phyloP scores from a whole-genome alignment of 2,888 invertebrate genomes.

The Amphimallon solstitiale region DNA sequence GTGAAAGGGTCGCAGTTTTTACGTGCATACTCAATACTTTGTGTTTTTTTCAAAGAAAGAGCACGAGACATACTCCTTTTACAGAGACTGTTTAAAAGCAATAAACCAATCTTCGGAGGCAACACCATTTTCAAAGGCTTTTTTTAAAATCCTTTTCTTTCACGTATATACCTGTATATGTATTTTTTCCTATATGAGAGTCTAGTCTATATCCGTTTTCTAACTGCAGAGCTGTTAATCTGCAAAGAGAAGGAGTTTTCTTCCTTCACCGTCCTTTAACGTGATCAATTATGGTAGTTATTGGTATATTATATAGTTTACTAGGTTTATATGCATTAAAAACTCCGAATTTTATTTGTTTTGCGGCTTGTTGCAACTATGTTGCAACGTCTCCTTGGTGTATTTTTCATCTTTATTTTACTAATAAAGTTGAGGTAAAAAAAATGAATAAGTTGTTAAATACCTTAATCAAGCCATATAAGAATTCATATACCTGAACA shows the following conservation, averaged over 20 bases:
- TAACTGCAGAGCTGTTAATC: background rate
- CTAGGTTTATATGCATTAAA: slow-evolving; percentile 1
- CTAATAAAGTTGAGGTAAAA: background rate
- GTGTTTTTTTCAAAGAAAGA: no score
- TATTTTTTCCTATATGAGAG: background rate
- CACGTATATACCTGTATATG: background rate
- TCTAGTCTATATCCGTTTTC: background rate
- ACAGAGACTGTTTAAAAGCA: no score
- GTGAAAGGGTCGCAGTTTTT: no score
- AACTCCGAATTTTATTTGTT: background rate
- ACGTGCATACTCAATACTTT: no score
- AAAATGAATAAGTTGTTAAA: background rate
- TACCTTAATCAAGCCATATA: background rate
- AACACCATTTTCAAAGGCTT: no score
- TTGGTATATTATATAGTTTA: background rate
- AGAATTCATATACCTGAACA: slow-evolving; percentile 3
- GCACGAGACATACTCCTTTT: no score
- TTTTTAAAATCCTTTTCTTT: background rate
- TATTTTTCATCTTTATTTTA: background rate
- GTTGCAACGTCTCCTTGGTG: background rate
- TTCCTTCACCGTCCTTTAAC: background rate
- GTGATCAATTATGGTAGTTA: background rate
- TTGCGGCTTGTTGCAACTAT: no score
- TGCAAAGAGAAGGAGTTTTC: background rate
- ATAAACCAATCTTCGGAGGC: no score